Evolutionary conservation across 2,797 vertebrate genomes (phyloP).

Genomic region (Rhynchonycteris naso): DNA sequence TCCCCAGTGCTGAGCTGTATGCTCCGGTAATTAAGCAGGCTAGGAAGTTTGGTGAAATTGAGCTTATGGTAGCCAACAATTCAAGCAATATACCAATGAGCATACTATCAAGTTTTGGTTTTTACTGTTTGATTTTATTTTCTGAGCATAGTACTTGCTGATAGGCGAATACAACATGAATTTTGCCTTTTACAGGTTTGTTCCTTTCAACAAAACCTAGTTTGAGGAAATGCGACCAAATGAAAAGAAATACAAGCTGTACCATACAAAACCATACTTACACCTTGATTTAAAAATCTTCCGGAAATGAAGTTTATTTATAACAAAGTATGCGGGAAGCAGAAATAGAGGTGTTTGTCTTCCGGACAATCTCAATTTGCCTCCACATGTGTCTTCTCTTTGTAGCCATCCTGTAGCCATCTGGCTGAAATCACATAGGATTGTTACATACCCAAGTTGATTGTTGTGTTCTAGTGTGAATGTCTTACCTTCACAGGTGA

Average conservation of each 20-base stretch:
- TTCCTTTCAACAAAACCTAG: not conserved
- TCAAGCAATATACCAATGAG: not conserved
- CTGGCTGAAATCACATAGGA: not conserved
- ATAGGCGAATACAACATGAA: not conserved
- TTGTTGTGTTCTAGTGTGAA: constrained; percentile 5
- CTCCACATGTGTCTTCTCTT: not conserved
- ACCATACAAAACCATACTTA: not conserved
- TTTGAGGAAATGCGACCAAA: not conserved
- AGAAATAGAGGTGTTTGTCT: not conserved
- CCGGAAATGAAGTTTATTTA: not conserved
- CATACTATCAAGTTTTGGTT: not conserved
- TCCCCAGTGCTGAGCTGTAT: not conserved
- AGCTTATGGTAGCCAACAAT: not conserved
- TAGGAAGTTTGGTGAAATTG: not conserved
- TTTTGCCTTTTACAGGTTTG: not conserved
- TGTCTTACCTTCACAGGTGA: constrained; percentile 51
- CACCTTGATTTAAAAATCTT: not conserved
- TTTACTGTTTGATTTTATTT: not conserved
- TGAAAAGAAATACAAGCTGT: not conserved
- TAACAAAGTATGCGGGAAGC: not conserved
- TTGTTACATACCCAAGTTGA: not conserved
- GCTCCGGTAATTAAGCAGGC: not conserved
- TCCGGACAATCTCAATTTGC: not conserved
- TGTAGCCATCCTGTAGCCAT: not conserved
- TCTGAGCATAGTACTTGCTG: not conserved